These are phyloP conservation scores for Drosophila rhopaloa DNA, from an alignment of 1,140 invertebrate species.

Conservation along the genomic window DNA sequence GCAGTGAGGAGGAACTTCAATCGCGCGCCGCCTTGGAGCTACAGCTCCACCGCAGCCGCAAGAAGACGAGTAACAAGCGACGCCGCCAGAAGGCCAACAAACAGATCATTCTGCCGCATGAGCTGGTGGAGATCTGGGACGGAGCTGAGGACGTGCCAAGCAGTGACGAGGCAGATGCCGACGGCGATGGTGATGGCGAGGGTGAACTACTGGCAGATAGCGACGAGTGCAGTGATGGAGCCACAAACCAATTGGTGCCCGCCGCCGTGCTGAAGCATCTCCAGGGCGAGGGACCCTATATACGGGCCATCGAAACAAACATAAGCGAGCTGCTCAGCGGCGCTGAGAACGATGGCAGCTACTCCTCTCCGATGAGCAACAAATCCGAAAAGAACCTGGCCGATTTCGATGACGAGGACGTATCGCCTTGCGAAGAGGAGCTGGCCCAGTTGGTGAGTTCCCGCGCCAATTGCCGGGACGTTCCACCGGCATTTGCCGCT, in stretches of 20 bases:
- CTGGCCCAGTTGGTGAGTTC: constrained; percentile 85
- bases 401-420: constrained; percentile 97
- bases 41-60: constrained; percentile 53
- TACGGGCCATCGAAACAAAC: constrained; percentile 84
- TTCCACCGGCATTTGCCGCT: constrained; percentile 76
- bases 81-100: constrained; percentile 78
- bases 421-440: constrained; percentile 95
- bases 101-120: constrained; percentile 69
- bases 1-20: constrained; percentile 78
- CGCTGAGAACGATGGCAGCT: constrained; percentile 89
- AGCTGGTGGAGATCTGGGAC: constrained; percentile 83
- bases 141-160: constrained; percentile 76
- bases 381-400: constrained; percentile 98
- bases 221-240: constrained; percentile 81
- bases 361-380: constrained; percentile 94
- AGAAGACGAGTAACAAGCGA: constrained; percentile 78
- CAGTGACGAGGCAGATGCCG: constrained; percentile 74
- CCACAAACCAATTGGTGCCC: constrained; percentile 68
- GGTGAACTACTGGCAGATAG: constrained; percentile 79
- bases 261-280: constrained; percentile 74
- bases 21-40: constrained; percentile 63
- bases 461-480: constrained; percentile 63
- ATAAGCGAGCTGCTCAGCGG: constrained; percentile 88
- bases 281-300: constrained; percentile 81
- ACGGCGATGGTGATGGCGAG: constrained; percentile 70